These are phyloP conservation scores for Onychorhynchus coronatus DNA, from an alignment of 2,113 vertebrate species.

Conservation along the genomic window DNA sequence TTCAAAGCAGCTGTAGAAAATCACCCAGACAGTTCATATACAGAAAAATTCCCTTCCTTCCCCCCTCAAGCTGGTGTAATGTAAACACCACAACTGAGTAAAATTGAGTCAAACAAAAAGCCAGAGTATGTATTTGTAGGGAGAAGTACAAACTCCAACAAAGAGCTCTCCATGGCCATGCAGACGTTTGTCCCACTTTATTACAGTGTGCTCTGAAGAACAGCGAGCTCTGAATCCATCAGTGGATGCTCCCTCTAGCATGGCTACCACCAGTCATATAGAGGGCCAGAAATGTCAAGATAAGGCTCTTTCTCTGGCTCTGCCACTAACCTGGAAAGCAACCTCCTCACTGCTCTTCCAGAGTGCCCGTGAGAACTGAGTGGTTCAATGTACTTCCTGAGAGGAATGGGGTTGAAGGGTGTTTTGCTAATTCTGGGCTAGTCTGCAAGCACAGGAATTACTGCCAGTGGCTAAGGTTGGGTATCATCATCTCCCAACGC, in stretches of 20 bases:
- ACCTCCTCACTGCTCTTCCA: background rate
- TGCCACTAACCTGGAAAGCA: background rate
- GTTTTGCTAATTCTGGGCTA: background rate
- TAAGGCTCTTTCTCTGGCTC: background rate
- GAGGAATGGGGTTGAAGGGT: background rate
- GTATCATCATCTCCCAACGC: background rate
- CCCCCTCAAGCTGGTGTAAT: slow-evolving; percentile 31
- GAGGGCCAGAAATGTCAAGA: background rate
- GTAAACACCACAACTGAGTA: slow-evolving; percentile 43
- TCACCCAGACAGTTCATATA: slow-evolving; percentile 55
- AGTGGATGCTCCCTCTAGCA: background rate
- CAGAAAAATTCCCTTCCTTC: slow-evolving; percentile 32
- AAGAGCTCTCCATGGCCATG: background rate
- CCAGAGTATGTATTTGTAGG: background rate
- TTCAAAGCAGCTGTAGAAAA: slow-evolving; percentile 64
- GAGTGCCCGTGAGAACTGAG: background rate
- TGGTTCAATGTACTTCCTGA: fast-evolving
- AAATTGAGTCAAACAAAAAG: slow-evolving; percentile 2
- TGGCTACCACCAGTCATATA: background rate
- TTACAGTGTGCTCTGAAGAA: background rate
- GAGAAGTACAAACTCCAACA: background rate
- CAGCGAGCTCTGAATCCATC: background rate
- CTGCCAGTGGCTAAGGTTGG: background rate
- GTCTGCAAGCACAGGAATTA: background rate
- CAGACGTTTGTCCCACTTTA: background rate